These are phyloP conservation scores for Drosophila flavopinicola DNA, from an alignment of 2,888 invertebrate species.

Conservation along the genomic window DNA sequence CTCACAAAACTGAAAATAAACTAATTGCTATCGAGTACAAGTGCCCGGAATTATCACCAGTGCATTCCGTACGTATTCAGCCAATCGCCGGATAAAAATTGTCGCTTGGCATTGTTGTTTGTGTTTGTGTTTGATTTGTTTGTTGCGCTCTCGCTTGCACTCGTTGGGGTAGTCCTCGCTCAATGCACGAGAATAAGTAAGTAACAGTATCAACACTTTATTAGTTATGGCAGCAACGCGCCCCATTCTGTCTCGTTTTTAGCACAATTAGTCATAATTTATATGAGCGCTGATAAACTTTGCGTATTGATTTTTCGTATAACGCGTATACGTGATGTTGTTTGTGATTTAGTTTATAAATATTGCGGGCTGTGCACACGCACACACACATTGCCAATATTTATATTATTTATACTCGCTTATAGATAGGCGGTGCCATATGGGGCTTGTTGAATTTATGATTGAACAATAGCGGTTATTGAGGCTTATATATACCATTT, in stretches of 20 bases:
- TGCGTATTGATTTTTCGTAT: slow-evolving; percentile 73
- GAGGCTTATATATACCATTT: slow-evolving; percentile 31
- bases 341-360: slow-evolving; percentile 74
- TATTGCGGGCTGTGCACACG: slow-evolving; percentile 26
- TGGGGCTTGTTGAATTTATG: slow-evolving; percentile 69
- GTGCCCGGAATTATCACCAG: too few species aligned
- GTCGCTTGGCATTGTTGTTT: too few species aligned
- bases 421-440: slow-evolving; percentile 54
- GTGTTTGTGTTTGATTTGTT: too few species aligned
- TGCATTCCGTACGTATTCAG: too few species aligned
- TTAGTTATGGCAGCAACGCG: slow-evolving; percentile 57
- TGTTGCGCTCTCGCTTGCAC: slow-evolving; percentile 1
- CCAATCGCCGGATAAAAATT: too few species aligned
- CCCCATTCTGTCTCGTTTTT: slow-evolving; percentile 70
- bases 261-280: slow-evolving; percentile 81
- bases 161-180: slow-evolving; percentile 41
- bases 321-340: slow-evolving; percentile 58
- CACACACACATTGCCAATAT: slow-evolving; percentile 8
- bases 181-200: too few species aligned
- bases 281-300: slow-evolving; percentile 67
- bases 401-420: slow-evolving; percentile 22
- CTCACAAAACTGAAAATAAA: too few species aligned
- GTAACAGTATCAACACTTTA: slow-evolving; percentile 56
- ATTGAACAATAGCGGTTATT: slow-evolving; percentile 61
- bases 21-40: too few species aligned